Percentiles rank a stretch among this genome's conserved stretches.
Evolutionary conservation across 2,888 invertebrate genomes (phyloP).

Genomic region (Papilio protenor): DNA sequence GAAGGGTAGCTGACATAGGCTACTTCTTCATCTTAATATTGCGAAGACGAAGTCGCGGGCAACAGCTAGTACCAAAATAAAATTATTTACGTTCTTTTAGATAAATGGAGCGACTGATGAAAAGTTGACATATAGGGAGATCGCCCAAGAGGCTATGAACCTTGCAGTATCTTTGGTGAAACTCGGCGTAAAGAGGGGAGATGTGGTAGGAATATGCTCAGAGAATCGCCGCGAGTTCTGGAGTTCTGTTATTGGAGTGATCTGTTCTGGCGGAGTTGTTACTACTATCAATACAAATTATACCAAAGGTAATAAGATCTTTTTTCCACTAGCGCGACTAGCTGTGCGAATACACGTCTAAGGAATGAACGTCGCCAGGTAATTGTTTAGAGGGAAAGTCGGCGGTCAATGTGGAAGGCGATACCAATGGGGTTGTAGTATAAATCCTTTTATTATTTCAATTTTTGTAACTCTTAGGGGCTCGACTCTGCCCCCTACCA

Average conservation of each 20-base stretch:
- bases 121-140: slow-evolving; percentile 56
- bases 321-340: background rate
- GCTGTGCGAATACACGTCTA: background rate
- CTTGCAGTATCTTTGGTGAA: slow-evolving; percentile 69
- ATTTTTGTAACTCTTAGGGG: no score
- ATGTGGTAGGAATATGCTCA: slow-evolving; percentile 65
- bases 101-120: slow-evolving; percentile 67
- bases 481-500: no score
- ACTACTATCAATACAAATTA: slow-evolving; percentile 64
- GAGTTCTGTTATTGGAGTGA: slow-evolving; percentile 60
- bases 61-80: background rate
- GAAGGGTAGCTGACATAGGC: no score
- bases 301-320: slow-evolving; percentile 56
- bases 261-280: slow-evolving; percentile 61
- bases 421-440: no score
- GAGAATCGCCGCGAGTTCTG: slow-evolving; percentile 69
- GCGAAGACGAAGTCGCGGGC: no score
- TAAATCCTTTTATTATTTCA: no score
- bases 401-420: no score
- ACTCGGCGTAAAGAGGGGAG: slow-evolving; percentile 69
- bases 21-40: no score
- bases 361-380: no score
- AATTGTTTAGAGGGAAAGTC: no score
- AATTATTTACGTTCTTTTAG: slow-evolving; percentile 49
- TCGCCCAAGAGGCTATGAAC: slow-evolving; percentile 66